These are phyloP conservation scores for Myotis daubentonii DNA, from an alignment of 2,797 vertebrate genomes.

Conservation along the genomic window DNA sequence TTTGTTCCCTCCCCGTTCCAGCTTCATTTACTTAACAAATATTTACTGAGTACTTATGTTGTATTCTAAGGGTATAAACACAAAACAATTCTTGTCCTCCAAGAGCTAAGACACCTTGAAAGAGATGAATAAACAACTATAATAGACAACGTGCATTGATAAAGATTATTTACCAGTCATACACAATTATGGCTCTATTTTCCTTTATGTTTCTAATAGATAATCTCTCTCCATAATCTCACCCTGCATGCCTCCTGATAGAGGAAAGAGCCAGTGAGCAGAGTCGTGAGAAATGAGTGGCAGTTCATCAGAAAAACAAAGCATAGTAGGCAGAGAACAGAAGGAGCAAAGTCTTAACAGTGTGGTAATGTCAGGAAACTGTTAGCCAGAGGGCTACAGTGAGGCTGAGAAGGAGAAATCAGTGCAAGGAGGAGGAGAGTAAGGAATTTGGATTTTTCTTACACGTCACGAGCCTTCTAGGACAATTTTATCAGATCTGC, in stretches of 20 bases:
- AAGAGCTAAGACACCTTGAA: neutral
- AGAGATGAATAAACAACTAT: neutral
- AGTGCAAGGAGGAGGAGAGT: neutral
- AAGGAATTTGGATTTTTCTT: neutral
- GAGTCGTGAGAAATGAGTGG: neutral
- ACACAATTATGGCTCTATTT: neutral
- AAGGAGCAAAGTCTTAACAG: neutral
- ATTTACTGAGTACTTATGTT: neutral
- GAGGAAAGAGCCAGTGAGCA: neutral
- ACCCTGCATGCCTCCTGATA: neutral
- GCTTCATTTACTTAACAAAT: neutral
- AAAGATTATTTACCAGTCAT: neutral
- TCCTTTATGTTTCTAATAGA: neutral
- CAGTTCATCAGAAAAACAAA: neutral
- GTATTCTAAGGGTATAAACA: neutral
- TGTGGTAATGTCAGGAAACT: neutral
- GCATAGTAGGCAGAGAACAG: neutral
- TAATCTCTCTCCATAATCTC: neutral
- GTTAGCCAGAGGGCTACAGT: neutral
- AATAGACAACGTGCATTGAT: neutral
- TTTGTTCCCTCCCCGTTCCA: neutral
- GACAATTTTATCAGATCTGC: constrained; percentile 28
- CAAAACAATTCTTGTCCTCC: neutral
- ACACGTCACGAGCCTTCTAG: neutral
- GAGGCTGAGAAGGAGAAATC: neutral